These are phyloP conservation scores for Lepus oiostolus DNA, from an alignment of 2,797 vertebrate genomes.

Conservation along the genomic window DNA sequence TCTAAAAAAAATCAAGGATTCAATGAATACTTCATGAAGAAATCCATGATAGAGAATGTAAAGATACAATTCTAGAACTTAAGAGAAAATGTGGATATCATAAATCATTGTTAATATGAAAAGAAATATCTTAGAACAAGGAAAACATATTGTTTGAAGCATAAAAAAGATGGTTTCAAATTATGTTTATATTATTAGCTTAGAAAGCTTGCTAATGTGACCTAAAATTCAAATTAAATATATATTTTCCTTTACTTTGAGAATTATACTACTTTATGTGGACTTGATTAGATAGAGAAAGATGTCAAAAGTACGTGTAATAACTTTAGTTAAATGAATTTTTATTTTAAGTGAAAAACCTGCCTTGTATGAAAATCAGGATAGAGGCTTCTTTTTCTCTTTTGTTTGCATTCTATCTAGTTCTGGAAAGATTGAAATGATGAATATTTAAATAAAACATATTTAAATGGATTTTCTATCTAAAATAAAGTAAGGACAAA, in stretches of 20 bases:
- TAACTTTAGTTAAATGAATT: slow-evolving; percentile 9
- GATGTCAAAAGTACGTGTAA: background rate
- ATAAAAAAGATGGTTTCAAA: background rate
- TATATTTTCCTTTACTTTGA: background rate
- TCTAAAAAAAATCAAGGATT: background rate
- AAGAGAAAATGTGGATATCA: background rate
- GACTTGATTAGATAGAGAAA: background rate
- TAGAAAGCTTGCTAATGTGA: background rate
- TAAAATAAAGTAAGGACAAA: background rate
- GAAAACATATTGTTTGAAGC: background rate
- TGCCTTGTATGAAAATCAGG: background rate
- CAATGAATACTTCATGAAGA: background rate
- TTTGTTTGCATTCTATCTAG: background rate
- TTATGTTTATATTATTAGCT: background rate
- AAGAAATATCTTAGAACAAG: background rate
- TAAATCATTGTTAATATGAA: background rate
- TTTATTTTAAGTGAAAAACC: background rate
- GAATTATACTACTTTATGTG: background rate
- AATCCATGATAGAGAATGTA: background rate
- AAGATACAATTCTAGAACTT: slow-evolving; percentile 3
- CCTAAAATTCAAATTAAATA: background rate
- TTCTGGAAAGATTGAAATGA: background rate
- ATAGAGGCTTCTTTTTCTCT: background rate
- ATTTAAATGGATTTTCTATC: background rate
- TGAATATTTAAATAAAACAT: background rate